phyloP scores from a whole-genome alignment of 2,888 invertebrate genomes.

The Notodonta dromedarius region DNA sequence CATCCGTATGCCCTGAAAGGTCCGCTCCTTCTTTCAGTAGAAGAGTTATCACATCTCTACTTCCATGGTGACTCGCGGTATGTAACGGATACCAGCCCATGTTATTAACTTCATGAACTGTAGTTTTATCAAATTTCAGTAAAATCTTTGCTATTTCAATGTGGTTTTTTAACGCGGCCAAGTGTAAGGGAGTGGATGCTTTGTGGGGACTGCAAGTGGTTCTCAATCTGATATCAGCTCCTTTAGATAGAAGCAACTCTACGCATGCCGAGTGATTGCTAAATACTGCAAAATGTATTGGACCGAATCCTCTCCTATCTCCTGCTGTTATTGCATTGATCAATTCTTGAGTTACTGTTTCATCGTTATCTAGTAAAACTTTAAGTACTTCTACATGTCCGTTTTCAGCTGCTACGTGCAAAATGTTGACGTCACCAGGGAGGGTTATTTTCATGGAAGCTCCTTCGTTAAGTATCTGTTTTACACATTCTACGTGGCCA shows the following conservation, averaged over 20 bases:
- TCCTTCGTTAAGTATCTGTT: slow-evolving; percentile 72
- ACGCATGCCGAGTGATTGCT: slow-evolving; percentile 78
- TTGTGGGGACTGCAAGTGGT: slow-evolving; percentile 71
- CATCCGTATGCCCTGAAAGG: slow-evolving; percentile 68
- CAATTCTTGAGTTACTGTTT: slow-evolving; percentile 56
- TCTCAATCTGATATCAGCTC: slow-evolving; percentile 71
- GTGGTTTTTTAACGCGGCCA: slow-evolving; percentile 73
- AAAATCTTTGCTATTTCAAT: slow-evolving; percentile 65
- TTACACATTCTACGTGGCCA: slow-evolving; percentile 71
- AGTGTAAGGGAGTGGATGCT: slow-evolving; percentile 74
- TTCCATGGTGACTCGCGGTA: slow-evolving; percentile 82
- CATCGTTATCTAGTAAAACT: slow-evolving; percentile 74
- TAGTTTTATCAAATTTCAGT: slow-evolving; percentile 66
- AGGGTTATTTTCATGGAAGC: slow-evolving; percentile 71
- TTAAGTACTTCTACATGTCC: slow-evolving; percentile 82
- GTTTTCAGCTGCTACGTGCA: slow-evolving; percentile 85
- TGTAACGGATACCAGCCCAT: slow-evolving; percentile 68
- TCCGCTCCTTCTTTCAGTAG: slow-evolving; percentile 76
- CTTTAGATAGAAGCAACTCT: slow-evolving; percentile 67
- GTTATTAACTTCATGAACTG: slow-evolving; percentile 72
- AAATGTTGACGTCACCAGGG: slow-evolving; percentile 78
- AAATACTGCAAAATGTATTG: slow-evolving; percentile 82
- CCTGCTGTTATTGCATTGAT: slow-evolving; percentile 65
- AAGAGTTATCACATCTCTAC: slow-evolving; percentile 81
- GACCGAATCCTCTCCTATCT: slow-evolving; percentile 73